A percentile compares a stretch with the other conserved stretches of the same genome.
Conservation (phyloP, 2,113 vertebrate genomes). For the Salminus brasiliensis region DNA sequence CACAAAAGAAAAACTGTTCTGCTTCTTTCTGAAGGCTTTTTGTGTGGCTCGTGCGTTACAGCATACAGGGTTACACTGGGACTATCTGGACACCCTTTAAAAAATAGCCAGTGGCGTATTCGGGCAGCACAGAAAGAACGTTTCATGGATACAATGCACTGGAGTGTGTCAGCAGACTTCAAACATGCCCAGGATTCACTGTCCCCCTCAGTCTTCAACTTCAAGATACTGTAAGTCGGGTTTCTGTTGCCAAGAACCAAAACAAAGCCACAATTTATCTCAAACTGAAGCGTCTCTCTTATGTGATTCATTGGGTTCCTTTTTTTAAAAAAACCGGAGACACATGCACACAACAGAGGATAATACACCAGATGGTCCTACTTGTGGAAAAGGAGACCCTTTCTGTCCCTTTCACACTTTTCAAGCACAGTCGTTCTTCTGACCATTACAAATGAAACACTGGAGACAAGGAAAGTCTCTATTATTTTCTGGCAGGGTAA, state of each 20-base stretch:
- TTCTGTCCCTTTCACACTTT: slow-evolving; percentile 10
- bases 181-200: neutral
- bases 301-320: neutral
- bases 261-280: neutral
- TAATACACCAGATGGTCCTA: slow-evolving; percentile 40
- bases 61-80: neutral
- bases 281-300: neutral
- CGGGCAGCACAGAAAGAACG: neutral
- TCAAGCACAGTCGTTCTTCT: slow-evolving; percentile 22
- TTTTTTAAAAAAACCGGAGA: slow-evolving; percentile 29
- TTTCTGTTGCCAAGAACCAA: neutral
- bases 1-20: no score
- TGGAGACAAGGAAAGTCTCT: slow-evolving; percentile 12
- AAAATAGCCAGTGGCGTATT: neutral
- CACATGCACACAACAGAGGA: neutral
- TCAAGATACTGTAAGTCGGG: neutral
- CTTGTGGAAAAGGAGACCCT: neutral
- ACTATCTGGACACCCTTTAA: neutral
- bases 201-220: neutral
- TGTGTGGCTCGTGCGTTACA: neutral
- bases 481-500: neutral
- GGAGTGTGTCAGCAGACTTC: neutral
- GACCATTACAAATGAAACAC: slow-evolving; percentile 2
- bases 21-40: neutral
- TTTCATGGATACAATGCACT: neutral